Base-by-base conservation (phyloP, 92 coral and sea anemone species). In the Actinernus sp. region DNA sequence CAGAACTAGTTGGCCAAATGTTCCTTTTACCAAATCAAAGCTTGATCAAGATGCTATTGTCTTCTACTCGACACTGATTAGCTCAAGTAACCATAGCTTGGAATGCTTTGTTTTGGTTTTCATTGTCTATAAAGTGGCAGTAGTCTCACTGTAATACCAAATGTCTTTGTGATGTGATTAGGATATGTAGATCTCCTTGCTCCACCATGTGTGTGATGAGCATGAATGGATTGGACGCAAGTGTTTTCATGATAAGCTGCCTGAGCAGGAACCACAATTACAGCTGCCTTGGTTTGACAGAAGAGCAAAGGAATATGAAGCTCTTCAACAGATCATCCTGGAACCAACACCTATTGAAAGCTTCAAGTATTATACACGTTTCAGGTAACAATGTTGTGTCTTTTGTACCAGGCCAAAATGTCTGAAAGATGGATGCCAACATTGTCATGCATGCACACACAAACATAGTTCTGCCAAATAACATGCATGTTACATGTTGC, bases 271-370 rank as follows among this genome's bases (percentile, higher is more conserved):
- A n/a, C 38, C 30, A 0, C 85, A 59, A 34, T n/a, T n/a, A n/a
- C 18, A 24, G 31, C 73, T 61, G 3, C 73, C 72, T 5, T 79
- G 86, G 73, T 79, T 79, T 9, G 79, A 79, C 27, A 49, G 73
- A 2, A 32, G 86, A 13, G 79, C 51, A 12, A 43, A 59, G 22
- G 86, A 79, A 18, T 79, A 61, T 19, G 67, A 46, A 19, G 73
- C 86, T 16, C 17, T 79, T n/a, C 86, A 62, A 44, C 46, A 73
- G 44, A 33, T 79, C 19, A 21, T 71, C 32, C n/a, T 70, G 11
- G 79, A 79, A 20, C 60, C 56, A 1, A 36, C 49, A 33, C 72
- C 61, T 11, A 62, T 79, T 21, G 58, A 51, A 17, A 79, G 63
- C 43, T 52, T 79, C 45, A 38, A 55, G 45, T 73, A 69, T 31